Base-by-base conservation (phyloP, 2,113 vertebrate species). In the Cyanocitta stelleri region DNA sequence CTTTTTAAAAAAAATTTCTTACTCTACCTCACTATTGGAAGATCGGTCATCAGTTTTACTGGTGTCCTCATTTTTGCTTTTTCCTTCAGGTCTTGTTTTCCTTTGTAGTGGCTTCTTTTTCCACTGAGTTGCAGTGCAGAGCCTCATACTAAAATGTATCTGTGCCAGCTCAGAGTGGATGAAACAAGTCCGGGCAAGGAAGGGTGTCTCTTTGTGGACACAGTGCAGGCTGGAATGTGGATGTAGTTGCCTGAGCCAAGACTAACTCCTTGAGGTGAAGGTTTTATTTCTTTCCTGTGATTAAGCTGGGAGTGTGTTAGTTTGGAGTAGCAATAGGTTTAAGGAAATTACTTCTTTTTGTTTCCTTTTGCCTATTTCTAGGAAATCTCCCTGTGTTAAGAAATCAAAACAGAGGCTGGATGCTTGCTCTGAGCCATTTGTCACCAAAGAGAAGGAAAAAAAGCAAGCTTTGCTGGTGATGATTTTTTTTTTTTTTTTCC, bases 221-320 rank as follows among this genome's bases (percentile, higher is more conserved):
- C 54, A 68, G 63, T 16, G 35, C 67, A 86, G 48, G 12, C 82
- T 88, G 92, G 92, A 96, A 94, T 92, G 90, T 92, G 78, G 79
- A 90, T 96, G 37, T 44, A 59, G 85, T 32, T 91, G 64, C 20
- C 55, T 66, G 68, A 86, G 67, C 93, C 93, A 96, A 94, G 69
- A 88, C 78, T 93, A 90, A 77, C 68, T 90, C 24, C 21, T 85
- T 76, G 82, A 93, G 82, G 63, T 96, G 82, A 84, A 92, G 73
- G 72, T 83, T 96, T 91, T 91, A 29, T 63, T 96, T 86, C 87
- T 94, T 96, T 92, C 85, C 72, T 93, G 63, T 93, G 77, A 95
- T 86, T 91, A 93, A 90, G 33, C 71, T 66, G 63, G 39, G 59
- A 83, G 66, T 37, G 46, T 80, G 30, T 92, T 90, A 71, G 61